A percentile compares a stretch with the other conserved stretches of the same genome.
These are phyloP conservation scores for Threskiornis aethiopicus DNA, from an alignment of 2,797 vertebrate species.

Conservation along the genomic window DNA sequence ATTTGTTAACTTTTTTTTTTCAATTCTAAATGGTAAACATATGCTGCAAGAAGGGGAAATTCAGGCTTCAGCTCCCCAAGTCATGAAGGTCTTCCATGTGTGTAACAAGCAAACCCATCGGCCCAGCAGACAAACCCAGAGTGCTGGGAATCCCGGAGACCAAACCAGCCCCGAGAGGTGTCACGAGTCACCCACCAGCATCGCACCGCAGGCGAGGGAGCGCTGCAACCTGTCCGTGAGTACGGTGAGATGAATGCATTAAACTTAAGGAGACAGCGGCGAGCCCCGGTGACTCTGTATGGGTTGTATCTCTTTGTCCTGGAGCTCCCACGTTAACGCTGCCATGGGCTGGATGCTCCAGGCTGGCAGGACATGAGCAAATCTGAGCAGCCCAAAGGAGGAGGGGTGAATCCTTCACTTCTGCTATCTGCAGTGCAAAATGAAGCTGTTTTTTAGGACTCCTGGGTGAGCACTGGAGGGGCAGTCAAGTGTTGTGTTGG, in stretches of 20 bases:
- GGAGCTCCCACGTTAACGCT: fast-evolving
- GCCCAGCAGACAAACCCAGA: too few species aligned
- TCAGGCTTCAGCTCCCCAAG: background rate
- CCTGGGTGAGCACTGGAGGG: background rate
- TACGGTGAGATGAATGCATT: fast-evolving
- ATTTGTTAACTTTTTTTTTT: background rate
- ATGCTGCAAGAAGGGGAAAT: background rate
- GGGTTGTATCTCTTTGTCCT: background rate
- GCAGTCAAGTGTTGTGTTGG: background rate
- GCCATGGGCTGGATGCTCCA: background rate
- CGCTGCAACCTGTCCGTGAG: fast-evolving
- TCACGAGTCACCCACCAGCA: too few species aligned
- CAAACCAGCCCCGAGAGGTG: fast-evolving
- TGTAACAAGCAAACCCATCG: fast-evolving
- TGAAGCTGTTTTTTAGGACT: background rate
- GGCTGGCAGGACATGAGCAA: background rate
- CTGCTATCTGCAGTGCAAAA: fast-evolving
- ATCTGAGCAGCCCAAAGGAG: fast-evolving
- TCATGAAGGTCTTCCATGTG: fast-evolving
- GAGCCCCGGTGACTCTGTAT: fast-evolving
- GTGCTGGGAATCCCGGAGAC: fast-evolving
- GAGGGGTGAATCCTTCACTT: background rate
- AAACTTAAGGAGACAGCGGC: fast-evolving
- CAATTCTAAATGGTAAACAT: background rate
- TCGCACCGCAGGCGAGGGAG: fast-evolving